Conservation (phyloP, 92 coral and sea anemone genomes). For the Blastomussa wellsi region DNA sequence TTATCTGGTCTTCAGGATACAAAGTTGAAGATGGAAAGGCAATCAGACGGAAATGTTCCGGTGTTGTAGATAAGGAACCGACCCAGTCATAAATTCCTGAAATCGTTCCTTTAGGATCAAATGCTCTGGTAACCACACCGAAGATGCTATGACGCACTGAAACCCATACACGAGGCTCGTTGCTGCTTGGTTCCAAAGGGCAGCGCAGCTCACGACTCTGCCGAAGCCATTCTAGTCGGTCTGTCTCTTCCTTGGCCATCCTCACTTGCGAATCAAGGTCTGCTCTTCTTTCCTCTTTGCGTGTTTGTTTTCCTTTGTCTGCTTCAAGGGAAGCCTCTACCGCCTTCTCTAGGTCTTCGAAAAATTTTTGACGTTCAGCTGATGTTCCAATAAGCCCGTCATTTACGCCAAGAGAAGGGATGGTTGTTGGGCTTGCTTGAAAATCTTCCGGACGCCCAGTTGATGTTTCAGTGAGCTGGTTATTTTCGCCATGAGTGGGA, state of each 20-base stretch:
- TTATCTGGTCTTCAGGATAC: constrained; percentile 25
- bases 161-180: constrained; percentile 32
- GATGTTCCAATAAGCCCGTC: constrained; percentile 53
- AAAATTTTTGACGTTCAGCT: constrained; percentile 34
- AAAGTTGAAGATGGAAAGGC: constrained; percentile 10
- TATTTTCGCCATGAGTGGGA: constrained; percentile 4
- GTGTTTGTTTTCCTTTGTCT: constrained; percentile 42
- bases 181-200: constrained; percentile 45
- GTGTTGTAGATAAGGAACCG: constrained; percentile 46
- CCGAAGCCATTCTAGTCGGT: constrained; percentile 15
- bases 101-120: constrained; percentile 25
- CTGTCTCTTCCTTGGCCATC: constrained; percentile 38
- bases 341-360: constrained; percentile 41
- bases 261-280: background rate
- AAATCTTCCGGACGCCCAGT: constrained; percentile 34
- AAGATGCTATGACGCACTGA: constrained; percentile 46
- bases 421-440: too few species aligned
- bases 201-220: constrained; percentile 28
- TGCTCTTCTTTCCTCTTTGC: constrained; percentile 19
- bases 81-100: constrained; percentile 63
- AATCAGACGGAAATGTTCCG: constrained; percentile 34
- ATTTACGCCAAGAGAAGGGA: constrained; percentile 5
- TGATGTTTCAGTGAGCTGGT: constrained; percentile 46
- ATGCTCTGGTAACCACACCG: constrained; percentile 37
- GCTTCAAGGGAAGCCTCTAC: constrained; percentile 34